Percentiles rank a stretch among this genome's conserved stretches.
Evolutionary conservation across 92 coral and sea anemone species (phyloP).

Genomic region (Desmophyllum pertusum): DNA sequence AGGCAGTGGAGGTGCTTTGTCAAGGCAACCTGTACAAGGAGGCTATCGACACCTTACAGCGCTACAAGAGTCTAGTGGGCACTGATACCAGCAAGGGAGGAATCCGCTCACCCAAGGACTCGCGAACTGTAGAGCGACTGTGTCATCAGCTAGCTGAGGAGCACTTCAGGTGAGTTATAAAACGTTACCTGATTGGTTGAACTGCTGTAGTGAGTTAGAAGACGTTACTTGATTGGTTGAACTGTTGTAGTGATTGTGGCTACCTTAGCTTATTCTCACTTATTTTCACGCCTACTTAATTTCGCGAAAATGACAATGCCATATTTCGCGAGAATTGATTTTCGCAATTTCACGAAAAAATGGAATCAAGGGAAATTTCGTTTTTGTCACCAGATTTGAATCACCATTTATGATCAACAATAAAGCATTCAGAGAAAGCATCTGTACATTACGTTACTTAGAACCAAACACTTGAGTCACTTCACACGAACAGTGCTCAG

Average conservation of each 20-base stretch:
- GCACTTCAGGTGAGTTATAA: conserved; percentile 54
- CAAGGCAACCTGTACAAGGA: conserved; percentile 70
- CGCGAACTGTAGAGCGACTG: conserved; percentile 77
- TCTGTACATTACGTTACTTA: too few species aligned
- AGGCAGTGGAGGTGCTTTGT: conserved; percentile 83
- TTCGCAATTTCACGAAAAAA: too few species aligned
- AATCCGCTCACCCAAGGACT: conserved; percentile 71
- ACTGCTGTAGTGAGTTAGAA: neutral
- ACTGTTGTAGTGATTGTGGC: neutral
- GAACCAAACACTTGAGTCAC: too few species aligned
- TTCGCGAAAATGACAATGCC: too few species aligned
- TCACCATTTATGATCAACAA: too few species aligned
- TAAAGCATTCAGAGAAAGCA: too few species aligned
- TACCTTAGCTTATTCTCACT: too few species aligned
- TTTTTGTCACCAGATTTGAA: too few species aligned
- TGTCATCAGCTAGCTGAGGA: conserved; percentile 82
- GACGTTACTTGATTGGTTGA: neutral
- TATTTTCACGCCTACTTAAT: too few species aligned
- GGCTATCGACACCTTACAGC: conserved; percentile 82
- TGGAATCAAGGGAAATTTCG: too few species aligned
- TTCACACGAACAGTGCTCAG: too few species aligned
- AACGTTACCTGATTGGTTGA: neutral
- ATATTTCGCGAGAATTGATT: too few species aligned
- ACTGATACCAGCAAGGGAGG: conserved; percentile 52
- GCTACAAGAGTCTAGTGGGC: conserved; percentile 67